Base-by-base conservation (phyloP, 92 coral and sea anemone genomes). In the Heteractis magnifica region DNA sequence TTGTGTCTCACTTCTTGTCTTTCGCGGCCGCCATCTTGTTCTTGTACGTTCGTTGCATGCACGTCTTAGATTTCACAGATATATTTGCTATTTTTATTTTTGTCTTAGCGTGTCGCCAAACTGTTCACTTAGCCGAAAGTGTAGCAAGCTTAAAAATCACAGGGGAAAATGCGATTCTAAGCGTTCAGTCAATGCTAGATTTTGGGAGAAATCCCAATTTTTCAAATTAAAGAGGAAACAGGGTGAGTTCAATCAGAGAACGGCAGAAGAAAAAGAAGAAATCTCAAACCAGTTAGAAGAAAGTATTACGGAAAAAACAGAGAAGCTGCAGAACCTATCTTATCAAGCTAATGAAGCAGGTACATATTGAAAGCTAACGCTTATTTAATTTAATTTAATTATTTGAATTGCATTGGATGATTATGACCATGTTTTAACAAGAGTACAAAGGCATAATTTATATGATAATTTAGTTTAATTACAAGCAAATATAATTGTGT, bases 171-270 rank as follows among this genome's bases (percentile, higher is more conserved):
- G 82, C 60, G 72, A 83, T 60, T 52, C 86, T 51, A 75, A 62
- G 71, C 70, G 72, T 72, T 75, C 81, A 55, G 56, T 62, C n/a
- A 49, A 51, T 26, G n/a, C n/a, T 53, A 51, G 56, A 75, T 83
- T 83, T 58, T 83, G 86, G 86, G 83, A 51, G 65, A 83, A 76
- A 74, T 83, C 82, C 60, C 86, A 83, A 60, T 74, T 83, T 83
- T 75, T 51, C 83, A 8, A 51, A 70, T 60, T 83, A 51, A 53
- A 75, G 70, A 83, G 51, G 53, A 50, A 60, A 13, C 86, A 83
- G 56, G 71, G 81, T 11, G 86, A 75, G 19, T 6, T 83, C 1
- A 75, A 56, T 11, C 86, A 58, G 48, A 75, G 48, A 23, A 9
- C 2, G 49, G 75, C 34, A 10, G 65, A 58, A 13, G 65, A 49